phyloP scores from a whole-genome alignment of 2,797 vertebrate species.

The Florisuga fusca region DNA sequence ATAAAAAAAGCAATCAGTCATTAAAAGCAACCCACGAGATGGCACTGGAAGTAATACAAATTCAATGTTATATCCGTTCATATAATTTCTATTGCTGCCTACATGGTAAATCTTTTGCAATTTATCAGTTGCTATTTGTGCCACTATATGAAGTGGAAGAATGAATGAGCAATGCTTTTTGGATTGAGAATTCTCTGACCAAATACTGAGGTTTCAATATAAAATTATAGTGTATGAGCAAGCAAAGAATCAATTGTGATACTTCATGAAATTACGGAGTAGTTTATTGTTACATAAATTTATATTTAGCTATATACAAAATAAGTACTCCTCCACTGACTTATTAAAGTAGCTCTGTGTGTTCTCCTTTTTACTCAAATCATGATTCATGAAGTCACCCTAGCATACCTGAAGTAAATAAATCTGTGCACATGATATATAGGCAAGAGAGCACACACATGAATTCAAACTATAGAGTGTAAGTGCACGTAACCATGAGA shows the following conservation, averaged over 20 bases:
- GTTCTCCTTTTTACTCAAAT: background rate
- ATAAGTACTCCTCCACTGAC: background rate
- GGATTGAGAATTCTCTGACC: background rate
- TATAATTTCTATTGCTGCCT: background rate
- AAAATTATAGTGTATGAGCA: background rate
- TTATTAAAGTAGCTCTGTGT: background rate
- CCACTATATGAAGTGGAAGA: background rate
- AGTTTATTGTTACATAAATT: background rate
- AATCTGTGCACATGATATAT: background rate
- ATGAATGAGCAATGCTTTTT: background rate
- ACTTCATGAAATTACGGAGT: background rate
- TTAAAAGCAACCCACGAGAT: background rate
- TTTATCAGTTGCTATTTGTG: background rate
- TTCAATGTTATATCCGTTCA: background rate
- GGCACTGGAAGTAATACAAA: background rate
- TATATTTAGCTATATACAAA: background rate
- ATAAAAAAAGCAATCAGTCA: background rate
- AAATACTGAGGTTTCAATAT: background rate
- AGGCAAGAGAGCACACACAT: background rate
- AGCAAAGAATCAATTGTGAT: constrained; percentile 14
- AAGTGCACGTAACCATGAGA: background rate
- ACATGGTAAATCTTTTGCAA: background rate
- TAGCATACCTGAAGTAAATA: background rate
- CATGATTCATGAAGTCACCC: background rate
- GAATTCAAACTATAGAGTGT: background rate